phyloP scores from a whole-genome alignment of 2,797 vertebrate genomes.

The Coregonus sp. region DNA sequence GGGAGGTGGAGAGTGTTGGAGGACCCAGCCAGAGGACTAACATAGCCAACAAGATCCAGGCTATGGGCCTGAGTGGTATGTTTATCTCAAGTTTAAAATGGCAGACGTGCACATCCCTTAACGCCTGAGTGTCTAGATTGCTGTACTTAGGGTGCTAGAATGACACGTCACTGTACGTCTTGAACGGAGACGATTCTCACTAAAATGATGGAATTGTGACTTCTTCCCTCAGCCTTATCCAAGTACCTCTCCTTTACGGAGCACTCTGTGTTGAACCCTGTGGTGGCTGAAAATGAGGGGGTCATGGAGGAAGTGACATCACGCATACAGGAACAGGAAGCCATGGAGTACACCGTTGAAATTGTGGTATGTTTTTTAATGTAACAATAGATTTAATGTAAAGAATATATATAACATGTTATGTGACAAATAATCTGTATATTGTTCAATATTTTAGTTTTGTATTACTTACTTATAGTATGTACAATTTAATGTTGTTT shows the following conservation, averaged over 20 bases:
- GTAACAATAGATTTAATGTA: background rate
- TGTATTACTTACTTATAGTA: background rate
- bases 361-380: slow-evolving; percentile 42
- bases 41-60: slow-evolving; percentile 68
- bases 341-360: slow-evolving; percentile 49
- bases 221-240: slow-evolving; percentile 35
- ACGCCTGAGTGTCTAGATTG: background rate
- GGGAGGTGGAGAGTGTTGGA: slow-evolving; percentile 83
- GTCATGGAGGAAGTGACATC: slow-evolving; percentile 41
- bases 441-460: background rate
- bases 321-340: slow-evolving; percentile 40
- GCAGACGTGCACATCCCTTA: background rate
- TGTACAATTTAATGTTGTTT: background rate
- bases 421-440: background rate
- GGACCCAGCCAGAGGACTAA: slow-evolving; percentile 76
- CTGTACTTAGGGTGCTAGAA: background rate
- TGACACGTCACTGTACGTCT: background rate
- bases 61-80: slow-evolving; percentile 70
- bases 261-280: slow-evolving; percentile 27
- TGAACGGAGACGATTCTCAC: background rate
- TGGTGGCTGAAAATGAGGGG: slow-evolving; percentile 46
- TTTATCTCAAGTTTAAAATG: background rate
- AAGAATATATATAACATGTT: background rate
- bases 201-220: background rate
- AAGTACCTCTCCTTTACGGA: slow-evolving; percentile 47